A percentile compares a stretch with the other conserved stretches of the same genome.
phyloP scores from a whole-genome alignment of 2,888 invertebrate species.

The Callyntrura guangdongensis region DNA sequence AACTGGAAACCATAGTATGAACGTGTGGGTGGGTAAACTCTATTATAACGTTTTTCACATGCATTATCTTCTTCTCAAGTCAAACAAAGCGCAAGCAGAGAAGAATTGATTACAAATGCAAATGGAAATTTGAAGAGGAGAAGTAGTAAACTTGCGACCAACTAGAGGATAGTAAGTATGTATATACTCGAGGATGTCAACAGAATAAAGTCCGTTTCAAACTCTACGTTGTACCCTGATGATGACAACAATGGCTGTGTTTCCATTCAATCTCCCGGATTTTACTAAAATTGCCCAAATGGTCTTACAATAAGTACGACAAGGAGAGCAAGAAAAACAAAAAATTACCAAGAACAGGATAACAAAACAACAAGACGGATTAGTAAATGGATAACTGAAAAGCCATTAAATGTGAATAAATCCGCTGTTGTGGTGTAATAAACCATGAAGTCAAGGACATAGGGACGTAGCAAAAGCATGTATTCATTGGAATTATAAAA shows the following conservation, averaged over 20 bases:
- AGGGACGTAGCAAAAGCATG: too few relatives aligned
- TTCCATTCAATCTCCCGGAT: constrained; percentile 64
- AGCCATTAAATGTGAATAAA: constrained; percentile 58
- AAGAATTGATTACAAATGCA: constrained; percentile 68
- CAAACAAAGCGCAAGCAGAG: constrained; percentile 47
- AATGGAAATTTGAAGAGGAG: constrained; percentile 63
- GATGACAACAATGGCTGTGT: constrained; percentile 20
- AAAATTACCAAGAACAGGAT: constrained; percentile 20
- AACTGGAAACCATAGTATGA: neutral
- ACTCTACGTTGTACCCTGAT: constrained; percentile 2
- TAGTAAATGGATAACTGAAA: neutral
- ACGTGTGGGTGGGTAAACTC: neutral
- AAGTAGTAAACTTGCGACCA: constrained; percentile 36
- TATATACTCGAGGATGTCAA: neutral
- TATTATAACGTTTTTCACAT: constrained; percentile 30
- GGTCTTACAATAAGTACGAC: constrained; percentile 29
- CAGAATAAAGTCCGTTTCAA: neutral
- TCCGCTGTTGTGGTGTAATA: neutral
- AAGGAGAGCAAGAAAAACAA: constrained; percentile 49
- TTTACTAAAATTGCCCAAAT: constrained; percentile 61
- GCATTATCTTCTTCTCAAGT: constrained; percentile 19
- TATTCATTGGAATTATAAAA: too few relatives aligned
- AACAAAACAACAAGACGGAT: neutral
- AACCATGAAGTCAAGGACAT: too few relatives aligned
- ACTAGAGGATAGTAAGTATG: neutral